These are phyloP conservation scores for Propithecus perrieri DNA, from an alignment of 2,797 vertebrate genomes.

Conservation along the genomic window DNA sequence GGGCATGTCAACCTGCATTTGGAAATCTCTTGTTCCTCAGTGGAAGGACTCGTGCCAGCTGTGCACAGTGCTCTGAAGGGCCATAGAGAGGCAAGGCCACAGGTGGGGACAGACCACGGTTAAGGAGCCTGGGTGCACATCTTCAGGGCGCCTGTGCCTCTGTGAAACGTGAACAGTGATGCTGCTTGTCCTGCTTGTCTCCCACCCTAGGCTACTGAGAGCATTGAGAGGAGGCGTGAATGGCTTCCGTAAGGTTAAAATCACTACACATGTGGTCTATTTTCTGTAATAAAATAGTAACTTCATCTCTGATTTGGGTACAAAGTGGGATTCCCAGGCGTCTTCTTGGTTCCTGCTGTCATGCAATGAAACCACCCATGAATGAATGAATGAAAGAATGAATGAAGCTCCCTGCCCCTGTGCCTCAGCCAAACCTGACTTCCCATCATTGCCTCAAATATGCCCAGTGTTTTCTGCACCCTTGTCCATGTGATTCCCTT, in stretches of 20 bases:
- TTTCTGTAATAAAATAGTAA: neutral
- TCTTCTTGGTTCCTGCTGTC: neutral
- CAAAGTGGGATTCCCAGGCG: neutral
- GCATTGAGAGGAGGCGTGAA: neutral
- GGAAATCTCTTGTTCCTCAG: neutral
- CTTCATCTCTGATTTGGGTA: neutral
- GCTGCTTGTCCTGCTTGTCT: neutral
- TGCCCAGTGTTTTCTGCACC: neutral
- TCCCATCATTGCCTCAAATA: neutral
- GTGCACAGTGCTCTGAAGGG: neutral
- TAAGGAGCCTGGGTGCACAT: neutral
- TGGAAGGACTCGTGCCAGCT: neutral
- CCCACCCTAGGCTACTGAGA: neutral
- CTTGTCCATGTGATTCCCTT: neutral
- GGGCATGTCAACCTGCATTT: neutral
- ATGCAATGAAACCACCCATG: neutral
- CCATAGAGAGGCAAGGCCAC: neutral
- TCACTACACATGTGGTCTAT: rapidly evolving
- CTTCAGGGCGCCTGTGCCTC: neutral
- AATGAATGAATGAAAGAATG: neutral
- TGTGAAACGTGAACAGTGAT: neutral
- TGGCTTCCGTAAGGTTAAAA: neutral
- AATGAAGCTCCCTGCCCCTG: neutral
- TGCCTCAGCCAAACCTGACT: neutral
- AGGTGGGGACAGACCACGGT: neutral